Percentiles rank a stretch among this genome's conserved stretches.
phyloP scores from a whole-genome alignment of 2,797 vertebrate species.

The Malacoraja senta region DNA sequence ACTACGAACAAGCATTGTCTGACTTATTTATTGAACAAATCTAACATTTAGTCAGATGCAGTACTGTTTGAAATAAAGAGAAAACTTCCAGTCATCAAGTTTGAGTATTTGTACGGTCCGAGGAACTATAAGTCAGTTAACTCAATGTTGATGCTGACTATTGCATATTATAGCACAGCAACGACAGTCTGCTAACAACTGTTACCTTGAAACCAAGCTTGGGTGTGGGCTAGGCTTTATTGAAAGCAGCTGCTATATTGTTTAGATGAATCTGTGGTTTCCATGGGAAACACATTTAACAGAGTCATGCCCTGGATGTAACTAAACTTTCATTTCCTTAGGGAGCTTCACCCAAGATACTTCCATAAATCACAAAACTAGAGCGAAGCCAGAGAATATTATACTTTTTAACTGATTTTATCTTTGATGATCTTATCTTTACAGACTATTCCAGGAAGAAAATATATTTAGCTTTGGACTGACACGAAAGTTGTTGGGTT shows the following conservation, averaged over 20 bases:
- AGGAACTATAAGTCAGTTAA: background rate
- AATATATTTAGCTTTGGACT: background rate
- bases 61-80: background rate
- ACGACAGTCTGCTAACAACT: background rate
- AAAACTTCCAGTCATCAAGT: background rate
- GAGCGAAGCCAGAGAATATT: background rate
- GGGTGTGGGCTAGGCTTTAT: background rate
- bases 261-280: conserved; percentile 15
- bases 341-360: background rate
- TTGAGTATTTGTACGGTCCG: background rate
- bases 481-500: background rate
- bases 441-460: background rate
- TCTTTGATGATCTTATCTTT: background rate
- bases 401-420: background rate
- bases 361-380: background rate
- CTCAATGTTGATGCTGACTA: background rate
- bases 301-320: background rate
- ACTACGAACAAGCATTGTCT: background rate
- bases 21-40: background rate
- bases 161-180: background rate
- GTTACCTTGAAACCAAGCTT: background rate
- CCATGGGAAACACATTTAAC: background rate
- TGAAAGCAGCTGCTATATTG: conserved; percentile 21
- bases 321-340: background rate
- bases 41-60: background rate